Base-by-base conservation (phyloP, 2,797 vertebrate species). In the Darevskia mixta region DNA sequence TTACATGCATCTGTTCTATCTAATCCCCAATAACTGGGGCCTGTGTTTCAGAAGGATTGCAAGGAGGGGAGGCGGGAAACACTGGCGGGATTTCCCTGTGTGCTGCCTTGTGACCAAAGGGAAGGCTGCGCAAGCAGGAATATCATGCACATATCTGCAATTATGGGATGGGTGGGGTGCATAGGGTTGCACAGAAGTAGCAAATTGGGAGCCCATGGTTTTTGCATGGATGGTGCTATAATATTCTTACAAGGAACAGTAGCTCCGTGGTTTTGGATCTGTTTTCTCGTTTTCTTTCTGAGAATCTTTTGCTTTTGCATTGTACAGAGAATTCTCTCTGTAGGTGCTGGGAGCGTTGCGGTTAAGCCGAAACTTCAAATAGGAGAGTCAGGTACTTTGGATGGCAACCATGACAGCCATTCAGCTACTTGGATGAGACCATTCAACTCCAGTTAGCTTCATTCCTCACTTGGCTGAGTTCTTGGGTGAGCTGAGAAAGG, bases 1-100 rank as follows among this genome's bases (percentile, higher is more conserved):
- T 96, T 96, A 96, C 77, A 87, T 92, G 92, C 96, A 93, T 95
- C 93, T 96, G 96, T 95, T 95, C 95, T 85, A 87, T 91, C 93
- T 96, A 97, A 97, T 97, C 96, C 95, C 92, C 88, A 88, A 80
- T 93, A 93, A 95, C 79, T 87, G 69, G 88, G 4, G 92, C 93
- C 92, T 95, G 94, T 95, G 95, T 93, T 91, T 89, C 93, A 87
- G 3, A 38, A 64, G 32, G 87, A 88, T 71, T 82, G 82, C 66
- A 89, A 76, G 81, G 82, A 67, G 83, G 88, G 69, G 38, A 85
- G 29, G 90, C 82, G 79, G 85, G 5, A 3, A 6, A 61, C 2
- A 0, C 1, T 86, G 88, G 87, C 90, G 80, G 79, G 83, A 88
- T 91, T 92, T 89, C 94, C 92, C 76, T 86, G 87, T 41, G 61